Percentiles rank a stretch among this genome's conserved stretches.
phyloP scores from a whole-genome alignment of 1,140 invertebrate genomes.

The Nasonia longicornis region DNA sequence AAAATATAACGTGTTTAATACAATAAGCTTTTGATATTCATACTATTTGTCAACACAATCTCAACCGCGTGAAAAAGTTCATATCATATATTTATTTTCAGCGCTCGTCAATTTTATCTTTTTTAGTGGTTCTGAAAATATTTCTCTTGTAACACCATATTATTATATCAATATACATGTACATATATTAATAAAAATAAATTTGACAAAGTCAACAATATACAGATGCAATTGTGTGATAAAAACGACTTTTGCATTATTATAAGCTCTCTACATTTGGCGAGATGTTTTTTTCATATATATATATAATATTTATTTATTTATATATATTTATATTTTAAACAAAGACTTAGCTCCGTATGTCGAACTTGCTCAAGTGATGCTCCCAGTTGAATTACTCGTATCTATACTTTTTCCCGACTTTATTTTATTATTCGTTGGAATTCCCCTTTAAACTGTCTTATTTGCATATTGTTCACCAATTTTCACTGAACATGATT shows the following conservation, averaged over 20 bases:
- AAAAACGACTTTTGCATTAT: conserved; percentile 40
- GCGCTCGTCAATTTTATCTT: conserved; percentile 1
- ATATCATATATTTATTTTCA: conserved; percentile 22
- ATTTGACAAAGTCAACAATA: conserved; percentile 39
- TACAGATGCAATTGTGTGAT: conserved; percentile 36
- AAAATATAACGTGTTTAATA: not conserved
- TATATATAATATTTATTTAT: conserved; percentile 16
- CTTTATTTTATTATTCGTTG: not conserved
- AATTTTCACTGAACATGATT: conserved; percentile 29
- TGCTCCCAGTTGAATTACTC: conserved; percentile 2
- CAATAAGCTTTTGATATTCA: conserved; percentile 33
- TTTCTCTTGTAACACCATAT: conserved; percentile 38
- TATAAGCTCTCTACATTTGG: conserved; percentile 40
- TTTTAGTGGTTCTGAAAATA: conserved; percentile 39
- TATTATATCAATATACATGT: conserved; percentile 26
- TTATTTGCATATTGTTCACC: not conserved
- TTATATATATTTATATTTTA: conserved; percentile 36
- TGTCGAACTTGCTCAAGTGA: conserved; percentile 21
- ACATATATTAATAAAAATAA: conserved; percentile 38
- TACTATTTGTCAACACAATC: conserved; percentile 19
- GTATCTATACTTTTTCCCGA: not conserved
- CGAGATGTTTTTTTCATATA: conserved; percentile 29
- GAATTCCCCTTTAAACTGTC: not conserved
- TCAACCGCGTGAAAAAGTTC: conserved; percentile 20
- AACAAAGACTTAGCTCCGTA: conserved; percentile 46